Evolutionary conservation across 2,888 invertebrate genomes (phyloP), one percentile per base, ranked within the genome.

Genomic region (Mystacides longicornis): DNA sequence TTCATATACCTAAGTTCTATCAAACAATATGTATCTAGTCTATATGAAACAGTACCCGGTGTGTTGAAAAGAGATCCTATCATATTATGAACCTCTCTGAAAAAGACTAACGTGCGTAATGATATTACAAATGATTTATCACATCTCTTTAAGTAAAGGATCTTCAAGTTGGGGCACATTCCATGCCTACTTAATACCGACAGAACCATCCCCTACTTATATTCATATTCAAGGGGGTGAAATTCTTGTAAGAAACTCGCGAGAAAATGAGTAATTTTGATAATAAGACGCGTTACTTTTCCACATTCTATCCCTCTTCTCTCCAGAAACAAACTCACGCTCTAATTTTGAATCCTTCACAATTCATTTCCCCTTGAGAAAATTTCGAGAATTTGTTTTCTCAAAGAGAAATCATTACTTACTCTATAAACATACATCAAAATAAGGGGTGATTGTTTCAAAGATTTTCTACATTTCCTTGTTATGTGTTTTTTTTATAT

Each of bases 241-340:
- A 53, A 53, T 53, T 53, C 37, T 22, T n/a, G n/a, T 16, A 53
- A 48, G 37, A 53, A 53, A 53, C 23, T 53, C 18, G 4, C 3
- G 37, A 48, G 37, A 37, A 37, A 43, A 47, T 53, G 53, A 53
- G 37, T 37, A n/a, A 53, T 48, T 52, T 47, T 31, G 20, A 52
- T 53, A 33, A 23, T 11, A 16, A n/a, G 37, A n/a, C n/a, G n/a
- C n/a, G n/a, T 37, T 37, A 37, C 37, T 37, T 37, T 7, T 16
- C 3, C 11, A 7, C 27, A 5, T 27, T 11, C 27, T 5, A 27
- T 11, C 37, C 37, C 37, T 3, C 3, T 16, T 14, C 4, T 14
- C 37, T 37, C 14, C 7, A n/a, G n/a, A n/a, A n/a, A n/a, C n/a
- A n/a, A 37, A n/a, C 37, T 7, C 16, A 14, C 14, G n/a, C 16